These are phyloP conservation scores for Phytoseiulus persimilis DNA, from an alignment of 2,888 invertebrate species.

Conservation along the genomic window DNA sequence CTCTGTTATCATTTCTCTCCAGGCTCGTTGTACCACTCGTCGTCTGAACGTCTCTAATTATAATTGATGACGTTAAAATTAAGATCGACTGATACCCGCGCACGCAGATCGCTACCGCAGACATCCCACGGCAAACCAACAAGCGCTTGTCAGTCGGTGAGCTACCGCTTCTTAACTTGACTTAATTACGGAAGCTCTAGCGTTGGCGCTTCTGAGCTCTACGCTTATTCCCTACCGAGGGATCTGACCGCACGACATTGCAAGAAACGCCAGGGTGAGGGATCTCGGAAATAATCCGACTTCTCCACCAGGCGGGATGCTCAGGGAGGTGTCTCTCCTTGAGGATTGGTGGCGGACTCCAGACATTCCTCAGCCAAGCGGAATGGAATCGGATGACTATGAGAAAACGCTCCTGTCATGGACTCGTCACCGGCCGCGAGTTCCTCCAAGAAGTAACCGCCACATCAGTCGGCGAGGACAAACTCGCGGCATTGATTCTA, in stretches of 20 bases:
- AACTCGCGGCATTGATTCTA: background rate
- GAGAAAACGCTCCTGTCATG: background rate
- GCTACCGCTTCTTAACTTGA: background rate
- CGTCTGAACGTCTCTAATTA: background rate
- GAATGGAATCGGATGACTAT: background rate
- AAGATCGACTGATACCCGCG: background rate
- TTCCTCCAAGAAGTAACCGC: background rate
- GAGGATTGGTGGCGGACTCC: no score
- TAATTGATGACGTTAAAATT: constrained; percentile 5
- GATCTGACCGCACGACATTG: no score
- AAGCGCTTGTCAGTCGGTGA: background rate
- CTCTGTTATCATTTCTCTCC: background rate
- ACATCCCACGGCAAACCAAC: background rate
- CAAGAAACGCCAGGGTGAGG: no score
- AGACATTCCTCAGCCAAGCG: no score
- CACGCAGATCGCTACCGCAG: background rate
- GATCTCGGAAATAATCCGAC: no score
- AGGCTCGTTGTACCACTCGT: background rate
- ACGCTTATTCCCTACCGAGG: no score
- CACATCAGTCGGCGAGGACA: background rate
- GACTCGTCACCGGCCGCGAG: no score
- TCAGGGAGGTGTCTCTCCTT: no score
- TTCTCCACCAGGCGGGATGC: no score
- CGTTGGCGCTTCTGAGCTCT: no score
- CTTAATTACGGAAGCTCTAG: background rate